These are phyloP conservation scores for Rugalucina vietnamica DNA, from an alignment of 2,888 invertebrate genomes.

Conservation along the genomic window DNA sequence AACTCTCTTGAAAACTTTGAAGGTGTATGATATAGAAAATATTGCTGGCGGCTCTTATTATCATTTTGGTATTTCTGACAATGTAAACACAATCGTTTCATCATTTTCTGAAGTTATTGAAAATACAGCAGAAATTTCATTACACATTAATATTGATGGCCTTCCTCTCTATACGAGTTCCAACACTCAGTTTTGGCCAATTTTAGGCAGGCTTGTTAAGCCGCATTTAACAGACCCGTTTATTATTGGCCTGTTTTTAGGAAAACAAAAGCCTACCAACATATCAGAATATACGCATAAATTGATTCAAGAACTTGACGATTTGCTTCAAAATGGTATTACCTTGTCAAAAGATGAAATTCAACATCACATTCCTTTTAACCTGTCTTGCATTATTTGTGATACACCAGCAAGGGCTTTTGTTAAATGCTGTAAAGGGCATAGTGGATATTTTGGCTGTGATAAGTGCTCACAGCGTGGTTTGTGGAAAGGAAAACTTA, in stretches of 20 bases:
- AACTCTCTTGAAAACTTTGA: conserved; percentile 34
- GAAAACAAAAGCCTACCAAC: conserved; percentile 37
- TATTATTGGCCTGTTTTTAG: conserved; percentile 49
- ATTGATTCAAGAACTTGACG: conserved; percentile 41
- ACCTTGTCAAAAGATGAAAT: not conserved
- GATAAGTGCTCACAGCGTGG: conserved; percentile 34
- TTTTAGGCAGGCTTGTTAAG: conserved; percentile 24
- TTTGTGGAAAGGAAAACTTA: conserved; percentile 42
- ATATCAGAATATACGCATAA: conserved; percentile 35
- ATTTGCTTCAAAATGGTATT: not conserved
- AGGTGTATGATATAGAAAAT: conserved; percentile 18
- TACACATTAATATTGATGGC: conserved; percentile 25
- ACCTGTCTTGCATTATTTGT: conserved; percentile 61
- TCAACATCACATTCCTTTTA: not conserved
- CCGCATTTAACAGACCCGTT: conserved; percentile 28
- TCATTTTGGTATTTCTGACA: conserved; percentile 41
- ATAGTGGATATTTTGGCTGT: conserved; percentile 35
- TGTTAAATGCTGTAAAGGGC: conserved; percentile 47
- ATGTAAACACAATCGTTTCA: not conserved
- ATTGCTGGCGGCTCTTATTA: conserved; percentile 39
- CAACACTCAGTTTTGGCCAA: conserved; percentile 46
- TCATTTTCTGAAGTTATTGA: not conserved
- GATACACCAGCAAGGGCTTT: conserved; percentile 73
- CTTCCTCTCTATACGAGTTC: conserved; percentile 48
- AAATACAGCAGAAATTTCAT: not conserved